These are phyloP conservation scores for Microdon myrmicae DNA, from an alignment of 2,888 invertebrate genomes.

Conservation along the genomic window DNA sequence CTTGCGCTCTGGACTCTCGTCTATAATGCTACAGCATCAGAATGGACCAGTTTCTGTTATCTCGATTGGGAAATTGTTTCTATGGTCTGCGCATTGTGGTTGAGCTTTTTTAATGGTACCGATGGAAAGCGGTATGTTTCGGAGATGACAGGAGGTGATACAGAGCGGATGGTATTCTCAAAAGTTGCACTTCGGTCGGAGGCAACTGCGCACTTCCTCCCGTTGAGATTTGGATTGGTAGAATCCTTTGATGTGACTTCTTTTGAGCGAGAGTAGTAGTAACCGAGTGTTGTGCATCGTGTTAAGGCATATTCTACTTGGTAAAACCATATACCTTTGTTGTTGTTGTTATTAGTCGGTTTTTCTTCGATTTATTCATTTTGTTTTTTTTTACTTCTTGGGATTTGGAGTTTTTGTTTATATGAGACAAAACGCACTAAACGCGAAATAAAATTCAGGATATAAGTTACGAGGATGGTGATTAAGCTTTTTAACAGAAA, in stretches of 20 bases:
- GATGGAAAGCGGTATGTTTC: neutral
- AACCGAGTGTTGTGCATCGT: conserved; percentile 13
- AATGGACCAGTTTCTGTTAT: conserved; percentile 23
- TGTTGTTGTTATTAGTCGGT: neutral
- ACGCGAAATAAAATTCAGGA: conserved; percentile 31
- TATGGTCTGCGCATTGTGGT: conserved; percentile 30
- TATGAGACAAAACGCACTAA: neutral
- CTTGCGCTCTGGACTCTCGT: conserved; percentile 5
- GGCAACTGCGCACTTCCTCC: conserved; percentile 34
- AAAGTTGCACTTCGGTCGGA: conserved; percentile 14
- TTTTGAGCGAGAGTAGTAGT: neutral
- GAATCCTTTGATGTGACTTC: conserved; percentile 3
- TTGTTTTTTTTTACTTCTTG: neutral
- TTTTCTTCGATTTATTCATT: neutral
- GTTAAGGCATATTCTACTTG: conserved; percentile 1
- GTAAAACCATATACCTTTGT: neutral
- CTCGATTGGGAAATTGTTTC: conserved; percentile 12
- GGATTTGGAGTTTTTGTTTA: neutral
- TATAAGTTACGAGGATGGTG: conserved; percentile 22
- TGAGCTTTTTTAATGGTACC: neutral
- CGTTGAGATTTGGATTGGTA: neutral
- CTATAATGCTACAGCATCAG: neutral
- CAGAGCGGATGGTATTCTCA: conserved; percentile 1
- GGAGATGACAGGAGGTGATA: neutral
- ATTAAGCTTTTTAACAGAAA: conserved; percentile 34